These are phyloP conservation scores for Rhynchopsitta pachyrhyncha DNA, from an alignment of 2,113 vertebrate genomes.

Conservation along the genomic window DNA sequence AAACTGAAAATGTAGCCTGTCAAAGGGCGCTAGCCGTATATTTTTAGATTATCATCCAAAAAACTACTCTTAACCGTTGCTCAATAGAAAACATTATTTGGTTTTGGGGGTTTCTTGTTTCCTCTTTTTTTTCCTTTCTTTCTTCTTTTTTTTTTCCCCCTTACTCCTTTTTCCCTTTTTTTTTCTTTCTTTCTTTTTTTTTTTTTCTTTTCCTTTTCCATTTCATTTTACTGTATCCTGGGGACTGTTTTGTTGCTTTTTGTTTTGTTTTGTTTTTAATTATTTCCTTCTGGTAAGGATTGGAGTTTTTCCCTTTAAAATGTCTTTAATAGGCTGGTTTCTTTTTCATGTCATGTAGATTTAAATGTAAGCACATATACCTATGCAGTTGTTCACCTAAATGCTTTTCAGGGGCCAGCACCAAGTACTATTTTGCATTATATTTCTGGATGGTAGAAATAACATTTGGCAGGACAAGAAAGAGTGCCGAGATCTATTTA, in stretches of 20 bases:
- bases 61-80: background rate
- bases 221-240: background rate
- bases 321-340: background rate
- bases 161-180: background rate
- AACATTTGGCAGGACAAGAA: background rate
- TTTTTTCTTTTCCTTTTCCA: no score
- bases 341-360: background rate
- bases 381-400: background rate
- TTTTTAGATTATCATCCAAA: background rate
- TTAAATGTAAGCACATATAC: background rate
- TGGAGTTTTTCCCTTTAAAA: background rate
- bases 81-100: background rate
- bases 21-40: background rate
- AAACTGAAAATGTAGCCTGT: slow-evolving; percentile 30
- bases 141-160: background rate
- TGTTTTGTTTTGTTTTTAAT: background rate
- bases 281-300: background rate
- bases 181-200: background rate
- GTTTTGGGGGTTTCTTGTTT: background rate
- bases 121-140: background rate
- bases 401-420: background rate
- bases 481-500: background rate
- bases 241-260: background rate
- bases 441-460: background rate
- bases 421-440: background rate